A percentile compares a stretch with the other conserved stretches of the same genome.
Conservation (phyloP, 2,797 vertebrate genomes). For the Cirrhinus mrigala region DNA sequence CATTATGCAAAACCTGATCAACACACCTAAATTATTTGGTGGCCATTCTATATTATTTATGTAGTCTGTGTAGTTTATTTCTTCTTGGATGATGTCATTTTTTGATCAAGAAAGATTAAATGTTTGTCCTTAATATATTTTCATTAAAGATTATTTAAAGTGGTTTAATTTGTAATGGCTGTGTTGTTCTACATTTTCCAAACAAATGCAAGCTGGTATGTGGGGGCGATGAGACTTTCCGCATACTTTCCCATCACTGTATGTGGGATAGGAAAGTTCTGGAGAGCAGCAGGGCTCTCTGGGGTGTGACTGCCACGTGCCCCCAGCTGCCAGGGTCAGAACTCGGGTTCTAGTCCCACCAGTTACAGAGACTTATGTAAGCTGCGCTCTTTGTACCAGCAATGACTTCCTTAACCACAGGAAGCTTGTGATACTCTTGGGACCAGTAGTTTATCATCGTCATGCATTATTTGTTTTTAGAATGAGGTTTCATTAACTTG, state of each 20-base stretch:
- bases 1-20: not conserved
- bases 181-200: not conserved
- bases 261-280: not conserved
- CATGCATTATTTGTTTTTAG: not conserved
- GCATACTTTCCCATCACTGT: not conserved
- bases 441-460: constrained; percentile 1
- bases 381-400: constrained; percentile 15
- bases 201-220: constrained; percentile 14
- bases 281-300: constrained; percentile 20
- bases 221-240: constrained; percentile 1
- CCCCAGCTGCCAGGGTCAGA: constrained; percentile 30
- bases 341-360: constrained; percentile 4
- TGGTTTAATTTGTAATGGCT: not conserved
- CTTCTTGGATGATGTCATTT: not conserved
- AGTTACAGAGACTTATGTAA: constrained; percentile 32
- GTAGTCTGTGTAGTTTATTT: not conserved
- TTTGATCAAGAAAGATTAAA: not conserved
- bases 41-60: not conserved
- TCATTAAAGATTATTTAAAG: not conserved
- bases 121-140: not conserved
- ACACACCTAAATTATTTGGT: not conserved
- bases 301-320: constrained; percentile 35
- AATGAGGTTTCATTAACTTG: not conserved
- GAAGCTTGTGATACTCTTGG: constrained; percentile 10
- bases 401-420: constrained; percentile 12